Conservation (phyloP, 2,113 vertebrate species). For the Sceloporus tristichus region DNA sequence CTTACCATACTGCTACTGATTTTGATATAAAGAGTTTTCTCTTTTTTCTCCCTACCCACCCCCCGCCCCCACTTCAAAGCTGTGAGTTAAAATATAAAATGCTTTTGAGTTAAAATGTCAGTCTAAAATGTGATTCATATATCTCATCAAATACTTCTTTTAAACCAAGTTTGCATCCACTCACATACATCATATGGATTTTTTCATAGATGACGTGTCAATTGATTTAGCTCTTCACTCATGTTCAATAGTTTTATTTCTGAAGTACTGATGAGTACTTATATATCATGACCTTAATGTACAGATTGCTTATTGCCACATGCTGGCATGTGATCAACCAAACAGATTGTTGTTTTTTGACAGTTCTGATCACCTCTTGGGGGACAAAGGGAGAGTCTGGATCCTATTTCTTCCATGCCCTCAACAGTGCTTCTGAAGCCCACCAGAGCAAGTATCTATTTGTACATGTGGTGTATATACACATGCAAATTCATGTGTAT, state of each 20-base stretch:
- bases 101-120: background rate
- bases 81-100: constrained; percentile 31
- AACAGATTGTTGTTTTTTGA: background rate
- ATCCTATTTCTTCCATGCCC: background rate
- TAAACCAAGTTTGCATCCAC: too few relatives aligned
- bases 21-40: constrained; percentile 46
- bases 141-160: background rate
- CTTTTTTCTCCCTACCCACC: background rate
- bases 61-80: constrained; percentile 7
- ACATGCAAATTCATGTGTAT: too few relatives aligned
- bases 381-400: background rate
- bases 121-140: background rate
- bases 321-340: background rate
- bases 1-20: constrained; percentile 36
- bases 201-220: constrained; percentile 14
- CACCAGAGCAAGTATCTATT: background rate
- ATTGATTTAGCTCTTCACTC: background rate
- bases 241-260: background rate
- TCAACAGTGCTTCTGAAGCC: background rate
- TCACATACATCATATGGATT: too few relatives aligned
- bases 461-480: background rate
- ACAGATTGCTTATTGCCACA: background rate
- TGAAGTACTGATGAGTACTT: background rate
- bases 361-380: too few relatives aligned
- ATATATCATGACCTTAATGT: background rate